phyloP scores from a whole-genome alignment of 2,888 invertebrate species.

The Poecilobothrus nobilitatus region DNA sequence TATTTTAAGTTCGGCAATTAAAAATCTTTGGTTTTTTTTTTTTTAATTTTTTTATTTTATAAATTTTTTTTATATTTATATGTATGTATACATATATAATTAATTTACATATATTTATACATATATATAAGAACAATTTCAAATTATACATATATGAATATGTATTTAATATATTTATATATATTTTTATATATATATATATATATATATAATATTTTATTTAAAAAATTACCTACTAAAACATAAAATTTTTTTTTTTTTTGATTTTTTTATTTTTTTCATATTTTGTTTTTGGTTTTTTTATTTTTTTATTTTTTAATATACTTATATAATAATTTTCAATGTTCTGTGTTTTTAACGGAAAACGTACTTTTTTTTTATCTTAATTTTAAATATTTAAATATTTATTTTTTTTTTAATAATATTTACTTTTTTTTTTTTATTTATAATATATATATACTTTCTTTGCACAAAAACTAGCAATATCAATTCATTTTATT shows the following conservation, averaged over 20 bases:
- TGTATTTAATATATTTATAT: background rate
- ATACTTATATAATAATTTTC: background rate
- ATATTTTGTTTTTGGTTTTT: background rate
- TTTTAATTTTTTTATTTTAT: background rate
- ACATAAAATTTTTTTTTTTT: background rate
- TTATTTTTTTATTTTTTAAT: background rate
- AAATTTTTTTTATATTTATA: background rate
- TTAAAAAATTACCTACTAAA: constrained; percentile 6
- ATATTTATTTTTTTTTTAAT: background rate
- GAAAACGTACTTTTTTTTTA: background rate
- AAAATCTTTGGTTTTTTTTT: background rate
- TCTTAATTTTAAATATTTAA: background rate
- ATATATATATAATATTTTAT: background rate
- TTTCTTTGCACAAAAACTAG: background rate
- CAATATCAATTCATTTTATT: background rate
- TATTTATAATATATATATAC: background rate
- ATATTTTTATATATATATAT: background rate
- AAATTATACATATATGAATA: background rate
- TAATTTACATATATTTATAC: background rate
- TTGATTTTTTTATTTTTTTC: background rate
- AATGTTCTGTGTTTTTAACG: constrained; percentile 3
- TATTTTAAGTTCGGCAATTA: background rate
- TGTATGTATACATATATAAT: background rate
- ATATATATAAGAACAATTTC: background rate
- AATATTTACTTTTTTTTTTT: background rate